phyloP scores from a whole-genome alignment of 2,888 invertebrate genomes.

The Drosophila mettleri region DNA sequence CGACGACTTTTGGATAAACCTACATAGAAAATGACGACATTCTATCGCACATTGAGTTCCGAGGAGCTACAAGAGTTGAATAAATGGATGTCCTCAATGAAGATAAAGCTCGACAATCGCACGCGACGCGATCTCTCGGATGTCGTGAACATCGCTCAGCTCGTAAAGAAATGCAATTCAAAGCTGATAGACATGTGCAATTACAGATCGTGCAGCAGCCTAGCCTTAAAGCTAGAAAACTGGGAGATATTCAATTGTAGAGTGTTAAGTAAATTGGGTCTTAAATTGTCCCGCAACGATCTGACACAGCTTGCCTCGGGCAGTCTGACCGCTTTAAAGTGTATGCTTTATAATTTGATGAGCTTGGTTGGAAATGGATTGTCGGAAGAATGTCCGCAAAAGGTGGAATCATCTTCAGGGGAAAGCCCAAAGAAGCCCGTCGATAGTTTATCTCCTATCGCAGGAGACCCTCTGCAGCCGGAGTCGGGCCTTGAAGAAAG shows the following conservation, averaged over 20 bases:
- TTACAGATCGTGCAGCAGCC: neutral
- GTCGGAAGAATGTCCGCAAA: neutral
- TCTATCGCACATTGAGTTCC: slow-evolving; percentile 30
- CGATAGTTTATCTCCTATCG: neutral
- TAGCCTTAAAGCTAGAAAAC: slow-evolving; percentile 85
- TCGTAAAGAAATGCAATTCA: neutral
- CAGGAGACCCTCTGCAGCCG: neutral
- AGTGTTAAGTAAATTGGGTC: slow-evolving; percentile 88
- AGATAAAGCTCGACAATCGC: slow-evolving; percentile 77
- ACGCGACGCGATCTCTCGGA: slow-evolving; percentile 2
- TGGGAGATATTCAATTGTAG: slow-evolving; percentile 92
- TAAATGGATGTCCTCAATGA: slow-evolving; percentile 85
- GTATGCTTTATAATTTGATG: slow-evolving; percentile 8
- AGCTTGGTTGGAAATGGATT: neutral
- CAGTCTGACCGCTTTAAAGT: neutral
- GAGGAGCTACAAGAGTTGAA: slow-evolving; percentile 45
- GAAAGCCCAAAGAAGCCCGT: too few species aligned
- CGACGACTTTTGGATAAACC: neutral
- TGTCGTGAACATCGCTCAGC: slow-evolving; percentile 73
- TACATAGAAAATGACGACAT: slow-evolving; percentile 1
- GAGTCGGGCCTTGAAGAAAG: too few species aligned
- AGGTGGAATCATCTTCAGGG: neutral
- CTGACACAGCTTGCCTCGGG: slow-evolving; percentile 87
- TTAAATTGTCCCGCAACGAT: slow-evolving; percentile 86
- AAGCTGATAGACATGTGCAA: neutral